Base-by-base conservation (phyloP, 64 coral and sea anemone genomes). In the Hydrozoanthus tunicans region DNA sequence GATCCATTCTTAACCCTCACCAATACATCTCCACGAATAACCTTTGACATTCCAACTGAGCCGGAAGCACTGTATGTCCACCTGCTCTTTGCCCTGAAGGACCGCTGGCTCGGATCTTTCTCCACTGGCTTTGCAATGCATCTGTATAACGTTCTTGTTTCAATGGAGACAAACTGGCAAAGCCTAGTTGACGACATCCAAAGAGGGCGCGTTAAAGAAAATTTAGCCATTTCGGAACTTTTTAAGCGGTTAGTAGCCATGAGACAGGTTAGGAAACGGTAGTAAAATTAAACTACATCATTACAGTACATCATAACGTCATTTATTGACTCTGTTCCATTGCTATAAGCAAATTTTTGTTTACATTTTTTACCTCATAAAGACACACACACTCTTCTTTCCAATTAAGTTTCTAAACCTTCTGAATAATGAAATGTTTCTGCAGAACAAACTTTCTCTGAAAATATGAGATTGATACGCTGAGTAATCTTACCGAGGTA, bases 31-130 rank as follows among this genome's bases (percentile, higher is more conserved):
- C 91, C 91, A 25, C 57, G 56, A 58, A 69, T 81, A 26, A 81
- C 51, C 7, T 92, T 68, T 56, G 81, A 92, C 15, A 85, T 92
- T 68, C 24, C 77, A 3, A 85, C 81, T n/a, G 91, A 92, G 58
- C 91, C 91, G 11, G 91, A 92, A 15, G 70, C 91, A 7, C 43
- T 92, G 6, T 92, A 92, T 62, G 63, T 84, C 66, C 73, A 86
- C 55, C 77, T 92, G 12, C 81, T 92, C 5, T 92, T 92, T 85
- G 91, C 71, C 6, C 78, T 92, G 7, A 92, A 86, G 70, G 91
- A 92, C 66, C 81, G 81, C 17, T 64, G 86, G 62, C 81, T 92
- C 23, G 91, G 91, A 58, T n/a, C 24, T 0, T 58, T 79, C 0
- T 7, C 1, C 15, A 3, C 53, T 13, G 14, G 7, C 6, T 79